Evolutionary conservation across 1,140 invertebrate genomes (phyloP).

Genomic region (Drosophila parabipectinata): DNA sequence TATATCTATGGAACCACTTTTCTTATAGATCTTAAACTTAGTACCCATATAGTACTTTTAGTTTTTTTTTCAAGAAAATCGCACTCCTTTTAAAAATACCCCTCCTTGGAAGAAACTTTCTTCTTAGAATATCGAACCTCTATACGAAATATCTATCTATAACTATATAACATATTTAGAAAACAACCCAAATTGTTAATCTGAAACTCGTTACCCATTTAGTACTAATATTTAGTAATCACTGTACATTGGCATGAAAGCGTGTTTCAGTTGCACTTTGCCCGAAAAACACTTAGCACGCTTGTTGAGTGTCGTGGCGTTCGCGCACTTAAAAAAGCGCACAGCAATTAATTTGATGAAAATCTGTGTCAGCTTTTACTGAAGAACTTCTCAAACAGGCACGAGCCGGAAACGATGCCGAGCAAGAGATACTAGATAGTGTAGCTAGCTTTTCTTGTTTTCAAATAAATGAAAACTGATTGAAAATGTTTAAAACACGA

Average conservation of each 20-base stretch:
- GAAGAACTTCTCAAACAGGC: constrained; percentile 33
- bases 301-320: constrained; percentile 62
- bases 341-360: constrained; percentile 77
- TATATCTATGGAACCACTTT: no score
- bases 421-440: constrained; percentile 4
- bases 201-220: no score
- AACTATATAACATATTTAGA: no score
- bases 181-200: no score
- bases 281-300: constrained; percentile 65
- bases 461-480: constrained; percentile 42
- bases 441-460: no score
- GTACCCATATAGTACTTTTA: no score
- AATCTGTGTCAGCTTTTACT: constrained; percentile 70
- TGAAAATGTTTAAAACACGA: constrained; percentile 13
- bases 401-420: constrained; percentile 32
- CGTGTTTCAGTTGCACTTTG: constrained; percentile 59
- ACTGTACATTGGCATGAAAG: constrained; percentile 23
- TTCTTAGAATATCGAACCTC: no score
- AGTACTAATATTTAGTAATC: neutral
- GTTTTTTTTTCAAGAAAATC: no score
- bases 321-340: constrained; percentile 59
- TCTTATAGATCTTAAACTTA: no score
- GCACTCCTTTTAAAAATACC: no score
- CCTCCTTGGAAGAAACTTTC: no score
- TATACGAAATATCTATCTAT: no score